phyloP scores from a whole-genome alignment of 2,113 vertebrate genomes.

The Morone saxatilis region DNA sequence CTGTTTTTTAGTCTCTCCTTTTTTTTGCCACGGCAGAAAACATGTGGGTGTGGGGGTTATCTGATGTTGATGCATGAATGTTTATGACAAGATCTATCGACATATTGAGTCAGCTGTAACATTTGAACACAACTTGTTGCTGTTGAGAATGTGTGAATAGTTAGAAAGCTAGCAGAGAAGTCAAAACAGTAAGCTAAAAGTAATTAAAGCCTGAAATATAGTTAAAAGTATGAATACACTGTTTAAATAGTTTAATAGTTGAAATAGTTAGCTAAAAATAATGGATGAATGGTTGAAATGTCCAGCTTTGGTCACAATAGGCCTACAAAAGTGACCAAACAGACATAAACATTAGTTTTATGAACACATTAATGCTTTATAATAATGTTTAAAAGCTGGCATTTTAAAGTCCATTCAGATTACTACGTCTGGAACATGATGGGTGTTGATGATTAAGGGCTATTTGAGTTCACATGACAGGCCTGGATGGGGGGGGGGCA shows the following conservation, averaged over 20 bases:
- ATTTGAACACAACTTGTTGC: background rate
- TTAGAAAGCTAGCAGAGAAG: background rate
- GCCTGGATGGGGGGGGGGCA: background rate
- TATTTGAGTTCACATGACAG: background rate
- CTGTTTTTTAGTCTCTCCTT: background rate
- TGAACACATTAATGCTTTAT: background rate
- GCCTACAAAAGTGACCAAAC: background rate
- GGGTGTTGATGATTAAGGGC: background rate
- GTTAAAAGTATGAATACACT: background rate
- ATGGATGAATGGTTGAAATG: background rate
- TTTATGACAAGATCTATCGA: conserved; percentile 18
- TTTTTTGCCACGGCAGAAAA: conserved; percentile 31
- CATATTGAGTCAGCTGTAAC: background rate
- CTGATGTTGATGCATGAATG: conserved; percentile 16
- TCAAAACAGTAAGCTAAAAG: background rate
- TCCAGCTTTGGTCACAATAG: background rate
- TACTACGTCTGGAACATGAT: background rate
- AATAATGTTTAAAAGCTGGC: background rate
- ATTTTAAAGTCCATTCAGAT: no score
- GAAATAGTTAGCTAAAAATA: background rate
- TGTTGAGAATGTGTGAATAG: background rate
- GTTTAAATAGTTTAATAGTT: background rate
- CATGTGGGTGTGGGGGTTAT: conserved; percentile 5
- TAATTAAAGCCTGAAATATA: no score
- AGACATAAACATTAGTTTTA: background rate